phyloP scores from a whole-genome alignment of 2,797 vertebrate species.

The Poecilia wingei region DNA sequence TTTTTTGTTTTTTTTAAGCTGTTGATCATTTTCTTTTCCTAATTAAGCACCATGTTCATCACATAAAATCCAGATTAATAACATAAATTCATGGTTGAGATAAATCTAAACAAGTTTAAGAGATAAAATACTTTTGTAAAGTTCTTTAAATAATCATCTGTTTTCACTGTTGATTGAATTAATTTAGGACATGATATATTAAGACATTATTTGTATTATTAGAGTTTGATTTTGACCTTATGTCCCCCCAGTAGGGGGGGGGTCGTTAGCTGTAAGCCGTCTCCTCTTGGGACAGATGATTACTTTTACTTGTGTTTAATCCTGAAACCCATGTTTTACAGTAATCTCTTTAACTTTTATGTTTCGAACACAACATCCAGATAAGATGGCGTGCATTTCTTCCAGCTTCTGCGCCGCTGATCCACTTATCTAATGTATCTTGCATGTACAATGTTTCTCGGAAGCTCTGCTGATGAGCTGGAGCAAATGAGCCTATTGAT shows the following conservation, averaged over 20 bases:
- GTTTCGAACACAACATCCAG: conserved; percentile 5
- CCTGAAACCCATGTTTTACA: background rate
- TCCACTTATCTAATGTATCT: conserved; percentile 50
- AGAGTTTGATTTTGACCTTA: background rate
- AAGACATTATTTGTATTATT: background rate
- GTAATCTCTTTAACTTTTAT: conserved; percentile 1
- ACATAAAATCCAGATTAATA: background rate
- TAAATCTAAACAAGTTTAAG: background rate
- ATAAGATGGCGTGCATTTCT: conserved; percentile 2
- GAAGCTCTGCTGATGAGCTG: conserved; percentile 66
- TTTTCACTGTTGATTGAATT: background rate
- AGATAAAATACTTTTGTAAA: background rate
- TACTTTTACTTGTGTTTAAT: background rate
- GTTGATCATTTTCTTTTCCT: background rate
- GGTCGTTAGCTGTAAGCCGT: background rate
- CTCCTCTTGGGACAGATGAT: background rate
- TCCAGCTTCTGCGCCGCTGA: conserved; percentile 14
- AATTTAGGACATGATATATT: background rate
- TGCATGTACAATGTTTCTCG: conserved; percentile 57
- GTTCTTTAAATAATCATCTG: background rate
- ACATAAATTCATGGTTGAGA: background rate
- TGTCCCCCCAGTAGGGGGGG: background rate
- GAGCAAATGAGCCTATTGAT: conserved; percentile 69
- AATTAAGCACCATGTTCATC: background rate
- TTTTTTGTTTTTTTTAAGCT: background rate